Conservation (phyloP, 1,140 invertebrate genomes). For the Bemisia tabaci region DNA sequence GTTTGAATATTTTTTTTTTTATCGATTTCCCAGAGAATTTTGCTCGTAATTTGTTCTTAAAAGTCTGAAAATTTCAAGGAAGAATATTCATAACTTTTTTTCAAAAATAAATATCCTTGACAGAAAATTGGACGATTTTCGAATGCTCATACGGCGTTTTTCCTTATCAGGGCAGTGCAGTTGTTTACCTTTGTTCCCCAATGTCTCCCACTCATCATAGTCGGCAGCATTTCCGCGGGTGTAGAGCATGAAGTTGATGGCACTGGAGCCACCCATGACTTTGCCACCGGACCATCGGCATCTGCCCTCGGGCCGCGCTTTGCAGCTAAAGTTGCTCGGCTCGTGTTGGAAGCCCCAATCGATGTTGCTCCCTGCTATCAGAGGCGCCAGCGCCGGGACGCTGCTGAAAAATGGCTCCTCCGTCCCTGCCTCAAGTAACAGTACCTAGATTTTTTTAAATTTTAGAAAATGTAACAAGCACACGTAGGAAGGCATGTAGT, state of each 20-base stretch:
- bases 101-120: too few relatives aligned
- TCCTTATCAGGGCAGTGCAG: too few relatives aligned
- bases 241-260: slow-evolving; percentile 85
- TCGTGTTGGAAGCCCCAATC: slow-evolving; percentile 46
- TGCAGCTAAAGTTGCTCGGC: slow-evolving; percentile 34
- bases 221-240: slow-evolving; percentile 56
- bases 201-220: slow-evolving; percentile 19
- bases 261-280: slow-evolving; percentile 69
- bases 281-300: slow-evolving; percentile 62
- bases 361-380: slow-evolving; percentile 37
- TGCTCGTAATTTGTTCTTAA: too few relatives aligned
- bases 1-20: too few relatives aligned
- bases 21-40: too few relatives aligned
- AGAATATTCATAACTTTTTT: too few relatives aligned
- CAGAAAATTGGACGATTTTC: too few relatives aligned
- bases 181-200: slow-evolving; percentile 18
- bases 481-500: too few relatives aligned
- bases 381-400: slow-evolving; percentile 45
- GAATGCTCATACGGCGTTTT: too few relatives aligned
- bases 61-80: too few relatives aligned
- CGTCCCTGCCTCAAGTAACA: slow-evolving; percentile 60
- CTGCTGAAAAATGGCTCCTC: slow-evolving; percentile 55
- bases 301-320: slow-evolving; percentile 24
- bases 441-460: slow-evolving; percentile 31
- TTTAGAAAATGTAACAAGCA: not conserved